Conservation (phyloP, 2,888 invertebrate species). For the Harpalus rubripes region DNA sequence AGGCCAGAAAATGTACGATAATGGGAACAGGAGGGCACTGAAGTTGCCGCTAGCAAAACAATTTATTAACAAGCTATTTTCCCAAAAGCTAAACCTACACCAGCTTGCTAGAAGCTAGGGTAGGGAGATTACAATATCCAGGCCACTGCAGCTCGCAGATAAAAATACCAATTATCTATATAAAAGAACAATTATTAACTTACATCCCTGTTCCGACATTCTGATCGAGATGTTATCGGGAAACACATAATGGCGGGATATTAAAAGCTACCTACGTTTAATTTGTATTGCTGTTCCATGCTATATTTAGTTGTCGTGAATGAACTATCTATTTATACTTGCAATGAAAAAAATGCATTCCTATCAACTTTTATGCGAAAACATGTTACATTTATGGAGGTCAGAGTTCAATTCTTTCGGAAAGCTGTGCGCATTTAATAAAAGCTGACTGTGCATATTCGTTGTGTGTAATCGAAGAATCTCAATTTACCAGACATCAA, state of each 20-base stretch:
- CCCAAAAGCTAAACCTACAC: slow-evolving; percentile 15
- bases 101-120: background rate
- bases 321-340: too few relatives aligned
- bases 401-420: too few relatives aligned
- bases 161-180: slow-evolving; percentile 50
- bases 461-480: too few relatives aligned
- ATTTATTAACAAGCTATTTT: slow-evolving; percentile 35
- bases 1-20: slow-evolving; percentile 24
- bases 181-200: slow-evolving; percentile 48
- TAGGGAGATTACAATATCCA: slow-evolving; percentile 1
- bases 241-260: background rate
- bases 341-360: too few relatives aligned
- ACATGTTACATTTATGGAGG: too few relatives aligned
- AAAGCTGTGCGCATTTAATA: too few relatives aligned
- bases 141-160: slow-evolving; percentile 2
- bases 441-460: too few relatives aligned
- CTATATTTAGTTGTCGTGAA: background rate
- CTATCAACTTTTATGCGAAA: too few relatives aligned
- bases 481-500: too few relatives aligned
- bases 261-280: background rate
- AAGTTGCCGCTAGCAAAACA: slow-evolving; percentile 6
- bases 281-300: background rate
- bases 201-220: background rate
- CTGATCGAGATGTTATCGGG: background rate
- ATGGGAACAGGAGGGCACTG: slow-evolving; percentile 9